A percentile compares a stretch with the other conserved stretches of the same genome.
Conservation (phyloP, 2,888 invertebrate species). For the Scaptodrosophila latifasciaeformis region DNA sequence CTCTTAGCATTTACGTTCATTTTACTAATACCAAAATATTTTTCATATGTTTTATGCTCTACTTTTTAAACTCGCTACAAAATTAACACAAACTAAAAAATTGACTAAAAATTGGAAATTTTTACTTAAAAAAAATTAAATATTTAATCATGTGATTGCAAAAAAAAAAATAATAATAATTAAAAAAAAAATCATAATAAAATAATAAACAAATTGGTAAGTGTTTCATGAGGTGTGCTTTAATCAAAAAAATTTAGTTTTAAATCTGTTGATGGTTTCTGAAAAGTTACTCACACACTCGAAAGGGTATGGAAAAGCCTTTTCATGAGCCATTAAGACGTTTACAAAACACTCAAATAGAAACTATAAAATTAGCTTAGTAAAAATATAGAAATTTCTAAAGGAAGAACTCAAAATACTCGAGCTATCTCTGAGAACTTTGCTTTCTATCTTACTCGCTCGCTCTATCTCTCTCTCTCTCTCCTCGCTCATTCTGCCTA, state of each 20-base stretch:
- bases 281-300: no score
- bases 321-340: no score
- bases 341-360: no score
- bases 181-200: conserved; percentile 36
- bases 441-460: no score
- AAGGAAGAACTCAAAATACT: no score
- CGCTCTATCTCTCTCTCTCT: no score
- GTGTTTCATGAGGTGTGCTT: conserved; percentile 44
- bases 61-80: conserved; percentile 45
- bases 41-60: conserved; percentile 54
- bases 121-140: not conserved
- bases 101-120: not conserved
- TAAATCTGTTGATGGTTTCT: conserved; percentile 22
- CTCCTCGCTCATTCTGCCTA: no score
- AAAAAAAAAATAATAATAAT: conserved; percentile 1
- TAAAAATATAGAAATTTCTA: no score
- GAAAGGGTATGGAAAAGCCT: no score
- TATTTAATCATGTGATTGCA: not conserved
- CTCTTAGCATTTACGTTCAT: conserved; percentile 42
- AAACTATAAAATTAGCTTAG: no score
- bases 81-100: conserved; percentile 1
- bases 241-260: conserved; percentile 14
- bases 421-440: no score
- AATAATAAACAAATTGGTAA: conserved; percentile 54
- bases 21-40: conserved; percentile 50